Conservation (phyloP, 1,140 invertebrate species). For the Panulirus ornatus region DNA sequence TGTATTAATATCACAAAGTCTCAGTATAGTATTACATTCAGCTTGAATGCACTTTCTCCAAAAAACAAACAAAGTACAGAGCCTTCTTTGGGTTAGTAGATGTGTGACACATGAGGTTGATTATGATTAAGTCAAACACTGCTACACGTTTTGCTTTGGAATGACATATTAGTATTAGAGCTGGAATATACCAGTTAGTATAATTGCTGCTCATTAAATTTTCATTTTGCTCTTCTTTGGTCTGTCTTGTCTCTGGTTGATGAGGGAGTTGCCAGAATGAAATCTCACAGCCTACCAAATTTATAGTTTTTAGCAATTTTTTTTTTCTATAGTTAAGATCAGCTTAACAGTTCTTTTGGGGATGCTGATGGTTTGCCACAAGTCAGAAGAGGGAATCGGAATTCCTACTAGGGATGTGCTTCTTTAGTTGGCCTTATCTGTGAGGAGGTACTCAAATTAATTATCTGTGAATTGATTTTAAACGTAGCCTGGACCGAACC, state of each 20-base stretch:
- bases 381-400: background rate
- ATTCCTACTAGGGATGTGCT: background rate
- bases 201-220: background rate
- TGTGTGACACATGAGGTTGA: background rate
- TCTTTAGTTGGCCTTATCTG: background rate
- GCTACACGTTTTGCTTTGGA: slow-evolving; percentile 6
- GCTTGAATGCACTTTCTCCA: too few species aligned
- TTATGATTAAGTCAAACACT: background rate
- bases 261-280: background rate
- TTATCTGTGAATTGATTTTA: slow-evolving; percentile 4
- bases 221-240: background rate
- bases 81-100: background rate
- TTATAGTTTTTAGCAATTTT: background rate
- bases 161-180: background rate
- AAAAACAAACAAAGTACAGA: background rate
- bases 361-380: slow-evolving; percentile 1
- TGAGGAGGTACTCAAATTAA: background rate
- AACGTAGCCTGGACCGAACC: background rate
- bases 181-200: background rate
- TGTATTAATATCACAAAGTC: too few species aligned
- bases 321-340: slow-evolving; percentile 16
- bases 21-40: too few species aligned
- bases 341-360: background rate
- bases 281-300: too few species aligned
- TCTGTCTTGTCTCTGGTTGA: background rate